Evolutionary conservation across 1,140 invertebrate species (phyloP), one percentile per base, ranked within the genome.

Genomic region (Heliconius nattereri): DNA sequence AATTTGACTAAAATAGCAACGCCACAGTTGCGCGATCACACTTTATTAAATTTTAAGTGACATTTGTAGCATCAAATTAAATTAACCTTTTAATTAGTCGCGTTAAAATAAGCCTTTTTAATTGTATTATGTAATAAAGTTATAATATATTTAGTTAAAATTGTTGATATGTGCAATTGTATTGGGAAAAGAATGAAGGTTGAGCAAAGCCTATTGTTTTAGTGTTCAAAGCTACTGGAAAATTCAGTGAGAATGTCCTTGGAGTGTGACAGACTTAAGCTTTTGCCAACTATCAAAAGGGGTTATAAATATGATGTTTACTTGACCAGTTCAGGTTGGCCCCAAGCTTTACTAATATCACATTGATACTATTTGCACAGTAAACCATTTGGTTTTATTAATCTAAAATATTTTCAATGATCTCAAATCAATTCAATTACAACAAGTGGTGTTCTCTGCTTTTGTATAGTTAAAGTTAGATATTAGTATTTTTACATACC

Each of bases 241-340:
- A 95, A 95, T 90, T 96, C 96, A 89, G 93, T 97, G 92, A 95
- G 95, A 89, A 95, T 96, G 91, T 96, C 96, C 91, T 95, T 97
- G 95, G 95, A 96, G 92, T 97, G 96, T 89, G 95, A 96, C 90
- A 96, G 97, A 90, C 96, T 97, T 91, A 98, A 98, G 95, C 96
- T 97, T 91, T 97, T 98, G 90, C 97, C 97, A 90, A 95, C 97
- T 79, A 95, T 98, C 92, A 97, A 97, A 95, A 95, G 97, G 95
- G 97, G 97, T 89, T 96, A 97, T 94, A 95, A 96, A 94, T 96
- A 97, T 95, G 97, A 98, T 95, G 96, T 97, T 89, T 98, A 98
- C 95, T 96, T 97, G 92, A 97, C 97, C 94, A 97, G 97, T 94
- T 97, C 97, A 97, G 97, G 97, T 98, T 96, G 84, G 88, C 84